A percentile compares a stretch with the other conserved stretches of the same genome.
These are phyloP conservation scores for Diaphora mendica DNA, from an alignment of 2,888 invertebrate genomes.

Conservation along the genomic window DNA sequence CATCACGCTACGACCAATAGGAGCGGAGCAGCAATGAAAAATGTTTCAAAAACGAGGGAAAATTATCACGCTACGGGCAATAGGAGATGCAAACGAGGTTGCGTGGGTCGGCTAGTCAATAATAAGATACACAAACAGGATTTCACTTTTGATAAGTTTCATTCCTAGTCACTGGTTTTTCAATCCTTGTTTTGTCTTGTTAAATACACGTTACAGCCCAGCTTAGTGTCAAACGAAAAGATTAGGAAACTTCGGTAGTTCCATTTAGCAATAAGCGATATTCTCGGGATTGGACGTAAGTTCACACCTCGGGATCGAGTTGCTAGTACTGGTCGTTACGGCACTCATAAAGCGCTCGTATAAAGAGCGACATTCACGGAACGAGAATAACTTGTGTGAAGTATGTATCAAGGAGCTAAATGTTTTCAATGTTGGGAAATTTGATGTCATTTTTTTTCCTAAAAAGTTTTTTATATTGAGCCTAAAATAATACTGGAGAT, in stretches of 20 bases:
- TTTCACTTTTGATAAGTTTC: background rate
- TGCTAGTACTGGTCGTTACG: slow-evolving; percentile 59
- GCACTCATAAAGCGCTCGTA: slow-evolving; percentile 42
- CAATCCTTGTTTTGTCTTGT: background rate
- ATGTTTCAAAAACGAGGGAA: no score
- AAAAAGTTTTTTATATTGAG: background rate
- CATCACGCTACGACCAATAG: no score
- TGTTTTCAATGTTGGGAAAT: background rate
- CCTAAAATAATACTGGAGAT: background rate
- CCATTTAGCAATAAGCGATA: slow-evolving; percentile 62
- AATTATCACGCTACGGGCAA: no score
- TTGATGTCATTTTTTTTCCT: background rate
- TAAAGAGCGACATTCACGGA: slow-evolving; percentile 44
- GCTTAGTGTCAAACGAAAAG: slow-evolving; percentile 30
- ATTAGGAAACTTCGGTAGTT: slow-evolving; percentile 57
- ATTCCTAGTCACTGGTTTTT: background rate
- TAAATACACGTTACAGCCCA: background rate
- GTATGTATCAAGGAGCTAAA: background rate
- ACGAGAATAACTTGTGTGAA: slow-evolving; percentile 32
- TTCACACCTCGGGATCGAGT: slow-evolving; percentile 65
- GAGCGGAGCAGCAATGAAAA: no score
- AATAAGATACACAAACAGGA: background rate
- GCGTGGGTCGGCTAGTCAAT: no score
- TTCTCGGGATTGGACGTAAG: slow-evolving; percentile 55
- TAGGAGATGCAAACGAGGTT: no score